phyloP scores from a whole-genome alignment of 1,140 invertebrate species.

The Zophobas morio region DNA sequence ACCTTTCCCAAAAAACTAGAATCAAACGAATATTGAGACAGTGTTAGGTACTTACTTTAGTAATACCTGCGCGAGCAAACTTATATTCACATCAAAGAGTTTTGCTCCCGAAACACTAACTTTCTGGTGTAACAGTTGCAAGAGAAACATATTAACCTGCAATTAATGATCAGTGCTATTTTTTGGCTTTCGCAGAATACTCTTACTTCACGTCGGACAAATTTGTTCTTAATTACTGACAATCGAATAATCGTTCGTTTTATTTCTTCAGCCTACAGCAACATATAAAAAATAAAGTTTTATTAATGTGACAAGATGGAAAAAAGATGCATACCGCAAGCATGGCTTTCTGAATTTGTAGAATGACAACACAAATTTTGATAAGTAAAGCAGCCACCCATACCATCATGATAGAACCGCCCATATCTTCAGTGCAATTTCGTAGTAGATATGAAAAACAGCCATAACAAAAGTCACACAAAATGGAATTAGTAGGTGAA shows the following conservation, averaged over 20 bases:
- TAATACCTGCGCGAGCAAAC: slow-evolving; percentile 3
- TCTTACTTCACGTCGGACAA: slow-evolving; percentile 5
- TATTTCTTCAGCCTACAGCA: slow-evolving; percentile 3
- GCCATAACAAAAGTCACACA: slow-evolving; percentile 15
- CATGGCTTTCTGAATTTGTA: slow-evolving; percentile 7
- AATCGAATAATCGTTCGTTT: background rate
- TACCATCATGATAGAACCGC: background rate
- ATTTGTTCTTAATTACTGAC: slow-evolving; percentile 1
- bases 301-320: background rate
- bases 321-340: background rate
- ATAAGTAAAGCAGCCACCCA: background rate
- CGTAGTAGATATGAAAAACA: slow-evolving; percentile 16
- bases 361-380: slow-evolving; percentile 4
- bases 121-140: slow-evolving; percentile 22
- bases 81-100: slow-evolving; percentile 10
- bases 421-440: background rate
- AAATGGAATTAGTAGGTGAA: slow-evolving; percentile 3
- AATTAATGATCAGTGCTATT: background rate
- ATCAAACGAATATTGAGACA: background rate
- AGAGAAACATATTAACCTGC: slow-evolving; percentile 17
- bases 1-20: slow-evolving; percentile 16
- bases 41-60: background rate
- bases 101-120: slow-evolving; percentile 16
- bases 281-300: background rate
- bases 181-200: background rate